phyloP scores from a whole-genome alignment of 2,113 vertebrate species.

The Vombatus ursinus region DNA sequence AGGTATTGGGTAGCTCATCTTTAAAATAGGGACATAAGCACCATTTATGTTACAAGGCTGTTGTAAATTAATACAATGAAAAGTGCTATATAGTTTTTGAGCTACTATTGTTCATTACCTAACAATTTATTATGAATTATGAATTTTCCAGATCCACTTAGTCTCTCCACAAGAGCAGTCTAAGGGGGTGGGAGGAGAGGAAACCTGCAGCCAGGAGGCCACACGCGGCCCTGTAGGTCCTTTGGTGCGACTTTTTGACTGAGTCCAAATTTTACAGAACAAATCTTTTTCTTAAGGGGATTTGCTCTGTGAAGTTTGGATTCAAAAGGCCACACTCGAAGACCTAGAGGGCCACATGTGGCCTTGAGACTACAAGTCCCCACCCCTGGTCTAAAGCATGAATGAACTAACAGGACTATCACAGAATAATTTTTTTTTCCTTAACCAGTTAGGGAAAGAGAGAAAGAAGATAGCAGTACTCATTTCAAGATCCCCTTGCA shows the following conservation, averaged over 20 bases:
- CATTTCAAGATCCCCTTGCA: too few species aligned
- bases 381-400: background rate
- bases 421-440: background rate
- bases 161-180: background rate
- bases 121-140: background rate
- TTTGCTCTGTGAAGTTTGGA: too few species aligned
- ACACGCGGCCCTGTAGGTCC: too few species aligned
- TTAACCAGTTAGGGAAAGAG: background rate
- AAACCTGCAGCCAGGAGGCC: too few species aligned
- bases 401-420: background rate
- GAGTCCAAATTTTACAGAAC: too few species aligned
- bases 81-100: background rate
- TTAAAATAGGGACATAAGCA: background rate
- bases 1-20: background rate
- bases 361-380: too few species aligned
- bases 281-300: too few species aligned
- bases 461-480: background rate
- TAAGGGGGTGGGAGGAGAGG: too few species aligned
- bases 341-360: too few species aligned
- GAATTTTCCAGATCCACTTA: background rate
- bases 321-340: too few species aligned
- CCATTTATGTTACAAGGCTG: background rate
- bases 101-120: background rate
- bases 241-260: too few species aligned
- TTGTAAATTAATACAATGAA: background rate